These are phyloP conservation scores for Sarcophilus harrisii DNA, from an alignment of 2,797 vertebrate species.

Conservation along the genomic window DNA sequence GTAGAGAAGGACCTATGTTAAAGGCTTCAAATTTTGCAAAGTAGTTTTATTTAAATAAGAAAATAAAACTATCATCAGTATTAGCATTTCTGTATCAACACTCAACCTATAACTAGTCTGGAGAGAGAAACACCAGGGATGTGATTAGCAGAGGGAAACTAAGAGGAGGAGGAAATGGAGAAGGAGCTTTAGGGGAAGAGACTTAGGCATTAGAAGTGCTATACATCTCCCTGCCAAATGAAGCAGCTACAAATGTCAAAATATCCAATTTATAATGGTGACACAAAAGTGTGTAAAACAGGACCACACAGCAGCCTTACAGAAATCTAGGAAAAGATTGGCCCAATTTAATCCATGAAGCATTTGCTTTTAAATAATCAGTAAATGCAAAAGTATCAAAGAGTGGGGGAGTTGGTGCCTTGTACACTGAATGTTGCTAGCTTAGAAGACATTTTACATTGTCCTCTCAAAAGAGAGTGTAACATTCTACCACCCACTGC, in stretches of 20 bases:
- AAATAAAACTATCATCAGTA: background rate
- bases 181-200: background rate
- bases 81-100: background rate
- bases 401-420: background rate
- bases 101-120: background rate
- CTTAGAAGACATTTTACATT: background rate
- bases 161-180: background rate
- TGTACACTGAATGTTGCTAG: background rate
- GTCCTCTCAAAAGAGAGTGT: background rate
- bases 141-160: background rate
- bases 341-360: conserved; percentile 48
- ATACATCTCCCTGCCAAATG: conserved; percentile 50
- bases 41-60: background rate
- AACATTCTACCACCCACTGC: background rate
- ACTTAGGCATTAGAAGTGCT: rapidly evolving
- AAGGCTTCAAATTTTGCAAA: background rate
- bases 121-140: background rate
- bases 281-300: conserved; percentile 10
- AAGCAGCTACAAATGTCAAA: conserved; percentile 50
- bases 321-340: background rate
- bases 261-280: conserved; percentile 8
- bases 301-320: conserved; percentile 69
- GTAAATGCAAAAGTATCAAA: conserved; percentile 7
- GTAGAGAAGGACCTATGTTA: background rate
- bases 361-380: background rate